phyloP scores from a whole-genome alignment of 92 coral and sea anemone genomes.

The Zoanthus sansibaricus region DNA sequence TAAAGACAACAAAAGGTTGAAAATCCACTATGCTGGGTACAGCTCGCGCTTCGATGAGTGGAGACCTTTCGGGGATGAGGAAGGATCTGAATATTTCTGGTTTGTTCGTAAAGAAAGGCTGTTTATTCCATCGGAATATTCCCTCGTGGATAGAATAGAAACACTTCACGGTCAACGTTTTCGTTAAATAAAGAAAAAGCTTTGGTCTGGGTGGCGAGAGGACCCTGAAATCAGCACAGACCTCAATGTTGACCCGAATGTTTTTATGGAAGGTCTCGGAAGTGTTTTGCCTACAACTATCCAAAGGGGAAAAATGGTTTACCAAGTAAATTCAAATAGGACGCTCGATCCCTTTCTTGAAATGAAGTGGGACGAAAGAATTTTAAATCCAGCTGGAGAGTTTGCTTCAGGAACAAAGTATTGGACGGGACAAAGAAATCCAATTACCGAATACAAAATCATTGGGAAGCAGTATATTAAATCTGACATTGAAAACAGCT shows the following conservation, averaged over 20 bases:
- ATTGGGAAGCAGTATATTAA: slow-evolving; percentile 27
- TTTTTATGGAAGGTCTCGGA: slow-evolving; percentile 44
- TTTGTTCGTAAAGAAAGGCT: slow-evolving; percentile 38
- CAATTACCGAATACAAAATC: too few relatives aligned
- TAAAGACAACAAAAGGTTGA: slow-evolving; percentile 35
- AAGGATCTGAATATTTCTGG: slow-evolving; percentile 41
- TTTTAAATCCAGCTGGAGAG: slow-evolving; percentile 58
- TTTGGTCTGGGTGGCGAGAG: slow-evolving; percentile 57
- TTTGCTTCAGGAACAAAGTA: slow-evolving; percentile 33
- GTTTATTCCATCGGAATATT: slow-evolving; percentile 28
- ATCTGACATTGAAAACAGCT: slow-evolving; percentile 34
- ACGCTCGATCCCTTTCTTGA: slow-evolving; percentile 55
- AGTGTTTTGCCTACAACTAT: slow-evolving; percentile 28
- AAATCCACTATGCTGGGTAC: slow-evolving; percentile 62
- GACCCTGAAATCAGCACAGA: slow-evolving; percentile 54
- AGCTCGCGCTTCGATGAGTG: slow-evolving; percentile 49
- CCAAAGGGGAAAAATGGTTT: not conserved
- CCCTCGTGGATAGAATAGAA: slow-evolving; percentile 50
- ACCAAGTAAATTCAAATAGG: not conserved
- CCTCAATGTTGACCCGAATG: slow-evolving; percentile 62
- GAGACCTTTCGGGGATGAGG: too few relatives aligned
- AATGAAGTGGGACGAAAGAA: slow-evolving; percentile 66
- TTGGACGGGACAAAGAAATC: too few relatives aligned
- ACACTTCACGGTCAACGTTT: slow-evolving; percentile 40
- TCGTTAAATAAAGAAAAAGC: slow-evolving; percentile 57